These are phyloP conservation scores for Colletes collaris DNA, from an alignment of 2,888 invertebrate species.

Conservation along the genomic window DNA sequence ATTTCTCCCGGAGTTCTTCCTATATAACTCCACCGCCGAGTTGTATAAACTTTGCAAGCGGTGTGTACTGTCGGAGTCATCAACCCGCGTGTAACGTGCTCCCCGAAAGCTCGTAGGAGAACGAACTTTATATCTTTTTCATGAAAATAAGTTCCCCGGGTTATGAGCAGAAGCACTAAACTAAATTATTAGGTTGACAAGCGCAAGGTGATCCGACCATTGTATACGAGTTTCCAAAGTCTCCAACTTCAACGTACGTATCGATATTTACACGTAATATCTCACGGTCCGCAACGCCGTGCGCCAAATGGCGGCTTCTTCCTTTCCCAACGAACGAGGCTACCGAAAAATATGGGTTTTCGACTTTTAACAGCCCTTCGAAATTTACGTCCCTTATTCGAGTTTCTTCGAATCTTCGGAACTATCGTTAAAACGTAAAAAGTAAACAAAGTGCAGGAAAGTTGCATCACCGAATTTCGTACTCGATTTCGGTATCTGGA, in stretches of 20 bases:
- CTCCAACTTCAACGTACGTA: slow-evolving; percentile 13
- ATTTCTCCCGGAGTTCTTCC: slow-evolving; percentile 51
- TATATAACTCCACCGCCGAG: slow-evolving; percentile 54
- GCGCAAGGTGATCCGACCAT: slow-evolving; percentile 37
- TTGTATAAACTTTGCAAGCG: slow-evolving; percentile 63
- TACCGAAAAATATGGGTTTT: neutral
- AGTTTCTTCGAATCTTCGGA: neutral
- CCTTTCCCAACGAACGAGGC: too few relatives aligned
- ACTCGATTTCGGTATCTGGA: too few relatives aligned
- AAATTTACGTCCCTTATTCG: neutral
- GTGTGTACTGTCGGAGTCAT: slow-evolving; percentile 64
- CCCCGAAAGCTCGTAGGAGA: slow-evolving; percentile 47
- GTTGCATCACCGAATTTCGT: too few relatives aligned
- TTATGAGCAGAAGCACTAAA: slow-evolving; percentile 47
- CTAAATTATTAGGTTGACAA: slow-evolving; percentile 61
- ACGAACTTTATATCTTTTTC: slow-evolving; percentile 66
- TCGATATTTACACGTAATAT: slow-evolving; percentile 19
- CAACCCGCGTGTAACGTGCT: slow-evolving; percentile 54
- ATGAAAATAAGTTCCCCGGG: slow-evolving; percentile 61
- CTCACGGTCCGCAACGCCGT: neutral
- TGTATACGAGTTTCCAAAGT: slow-evolving; percentile 21
- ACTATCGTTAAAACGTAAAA: too few relatives aligned
- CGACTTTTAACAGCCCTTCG: neutral
- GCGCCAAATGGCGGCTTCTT: neutral
- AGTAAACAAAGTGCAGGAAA: too few relatives aligned